phyloP scores from a whole-genome alignment of 2,113 vertebrate genomes.

The Mus musculus region GRCm39 chr14:46243501-46244000 shows the following conservation, averaged over 20 bases:
- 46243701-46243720: slow-evolving; percentile 69
- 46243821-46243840: slow-evolving; percentile 83
- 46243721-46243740: slow-evolving; percentile 78
- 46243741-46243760: slow-evolving; percentile 82
- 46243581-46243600: slow-evolving; percentile 77
- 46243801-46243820: slow-evolving; percentile 81
- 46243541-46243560: slow-evolving; percentile 49
- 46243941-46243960: slow-evolving; percentile 81
- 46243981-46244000: slow-evolving; percentile 77
- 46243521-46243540: slow-evolving; percentile 67
- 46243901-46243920: slow-evolving; percentile 80
- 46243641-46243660: slow-evolving; percentile 73
- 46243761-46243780: slow-evolving; percentile 83
- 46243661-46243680: slow-evolving; percentile 29
- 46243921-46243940: slow-evolving; percentile 78
- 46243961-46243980: slow-evolving; percentile 73
- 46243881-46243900: slow-evolving; percentile 77
- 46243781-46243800: slow-evolving; percentile 83
- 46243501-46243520: slow-evolving; percentile 66
- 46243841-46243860: slow-evolving; percentile 83
- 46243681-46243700: slow-evolving; percentile 72
- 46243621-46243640: slow-evolving; percentile 63
- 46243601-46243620: slow-evolving; percentile 62
- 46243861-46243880: slow-evolving; percentile 81
- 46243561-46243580: slow-evolving; percentile 66